A percentile compares a stretch with the other conserved stretches of the same genome.
Conservation (phyloP, 2,888 invertebrate species). For the Mesorhabditis spiculigera region DNA sequence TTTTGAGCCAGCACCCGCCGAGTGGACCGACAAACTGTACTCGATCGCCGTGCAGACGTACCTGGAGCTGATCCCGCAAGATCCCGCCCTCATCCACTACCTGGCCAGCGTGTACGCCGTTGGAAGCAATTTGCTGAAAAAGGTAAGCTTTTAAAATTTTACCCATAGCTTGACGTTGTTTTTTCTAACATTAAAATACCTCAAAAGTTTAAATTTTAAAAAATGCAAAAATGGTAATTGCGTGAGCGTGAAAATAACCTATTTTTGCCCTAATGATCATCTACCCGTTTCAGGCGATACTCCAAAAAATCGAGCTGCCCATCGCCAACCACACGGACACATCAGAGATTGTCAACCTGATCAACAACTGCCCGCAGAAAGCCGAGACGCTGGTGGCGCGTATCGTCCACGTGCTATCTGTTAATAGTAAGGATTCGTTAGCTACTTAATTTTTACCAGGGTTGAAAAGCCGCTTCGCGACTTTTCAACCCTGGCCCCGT, state of each 20-base stretch:
- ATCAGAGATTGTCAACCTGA: conserved; percentile 47
- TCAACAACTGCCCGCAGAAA: conserved; percentile 89
- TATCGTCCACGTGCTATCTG: conserved; percentile 89
- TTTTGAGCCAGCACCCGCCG: too few species aligned
- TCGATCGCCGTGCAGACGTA: conserved; percentile 81
- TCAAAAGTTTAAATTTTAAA: too few species aligned
- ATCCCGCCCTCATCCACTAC: conserved; percentile 74
- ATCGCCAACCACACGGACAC: conserved; percentile 65
- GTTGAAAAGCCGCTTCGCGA: too few species aligned
- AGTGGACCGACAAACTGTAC: conserved; percentile 83
- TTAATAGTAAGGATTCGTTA: conserved; percentile 65
- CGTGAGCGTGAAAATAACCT: too few species aligned
- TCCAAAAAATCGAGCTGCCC: conserved; percentile 65
- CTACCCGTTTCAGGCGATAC: too few species aligned
- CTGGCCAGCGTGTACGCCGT: conserved; percentile 80
- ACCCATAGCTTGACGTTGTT: not conserved
- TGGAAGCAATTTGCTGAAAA: conserved; percentile 60
- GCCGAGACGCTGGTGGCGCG: conserved; percentile 90
- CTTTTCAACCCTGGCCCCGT: too few species aligned
- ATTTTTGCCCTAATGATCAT: too few species aligned
- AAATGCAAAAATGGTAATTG: too few species aligned
- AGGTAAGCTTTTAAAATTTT: not conserved
- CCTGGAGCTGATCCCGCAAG: conserved; percentile 77
- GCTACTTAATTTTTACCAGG: too few species aligned
- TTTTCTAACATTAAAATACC: too few species aligned